Evolutionary conservation across 1,140 invertebrate species (phyloP), one percentile per base, ranked within the genome.

Genomic region (Leptopilina clavipes): DNA sequence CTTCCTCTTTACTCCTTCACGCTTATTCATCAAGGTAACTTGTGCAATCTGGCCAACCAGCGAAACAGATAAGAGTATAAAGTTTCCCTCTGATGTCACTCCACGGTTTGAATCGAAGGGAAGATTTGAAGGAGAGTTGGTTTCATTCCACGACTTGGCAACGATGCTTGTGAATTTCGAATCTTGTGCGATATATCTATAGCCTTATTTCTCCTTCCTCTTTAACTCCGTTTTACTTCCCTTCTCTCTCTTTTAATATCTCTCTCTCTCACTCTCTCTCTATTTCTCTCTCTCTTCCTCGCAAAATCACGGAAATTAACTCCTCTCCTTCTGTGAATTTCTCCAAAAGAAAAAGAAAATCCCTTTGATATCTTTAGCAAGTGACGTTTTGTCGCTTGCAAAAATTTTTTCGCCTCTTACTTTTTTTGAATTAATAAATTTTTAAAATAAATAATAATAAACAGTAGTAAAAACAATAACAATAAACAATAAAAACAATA

Each of bases 11-110:
- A 19, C 70, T 75, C 71, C 70, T 71, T 54, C 56, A 71, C 70
- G 48, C 70, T 76, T 76, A 71, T 71, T 76, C 70, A 76, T 71
- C 22, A 40, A 76, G 48, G 37, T 52, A 71, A 22, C 74, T 71
- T 52, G 37, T 75, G 25, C 45, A 71, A 37, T 56, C 71, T 71
- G 25, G 44, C 48, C 22, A 54, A 76, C 45, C 74, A 48, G 70
- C 70, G 70, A 72, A 76, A 76, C 70, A 76, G 74, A 76, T 59
- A 71, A 76, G 74, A 71, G 65, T 52, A 75, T 70, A 71, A 75
- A 75, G 65, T 71, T 76, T 76, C 48, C 70, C 74, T 72, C 74
- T 76, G 74, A 76, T 76, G 74, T 76, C 74, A 65, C 25, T 65
- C 59, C 8, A 22, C 1, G 11, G 31, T 2, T 31, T n/a, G 59